These are phyloP conservation scores for Ictalurus punctatus DNA, from an alignment of 2,113 vertebrate species.

Conservation along the genomic window DNA sequence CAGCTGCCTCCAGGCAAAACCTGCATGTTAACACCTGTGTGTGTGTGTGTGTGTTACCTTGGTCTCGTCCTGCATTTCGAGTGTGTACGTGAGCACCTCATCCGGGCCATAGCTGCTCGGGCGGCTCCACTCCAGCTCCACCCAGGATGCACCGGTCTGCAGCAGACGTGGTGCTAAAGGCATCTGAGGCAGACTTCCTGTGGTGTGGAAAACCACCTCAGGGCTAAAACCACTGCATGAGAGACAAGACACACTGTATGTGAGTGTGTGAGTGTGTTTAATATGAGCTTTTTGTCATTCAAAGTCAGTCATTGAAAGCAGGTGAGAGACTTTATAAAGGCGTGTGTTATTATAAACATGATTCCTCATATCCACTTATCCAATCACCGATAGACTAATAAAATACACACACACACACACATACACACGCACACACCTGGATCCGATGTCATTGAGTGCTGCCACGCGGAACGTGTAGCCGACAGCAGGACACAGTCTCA, in stretches of 20 bases:
- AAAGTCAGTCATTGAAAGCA: background rate
- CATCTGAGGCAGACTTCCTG: conserved; percentile 89
- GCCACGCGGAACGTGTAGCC: conserved; percentile 95
- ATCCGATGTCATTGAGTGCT: conserved; percentile 91
- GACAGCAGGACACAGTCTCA: conserved; percentile 88
- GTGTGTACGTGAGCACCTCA: conserved; percentile 87
- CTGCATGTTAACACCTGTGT: background rate
- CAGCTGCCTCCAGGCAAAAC: background rate
- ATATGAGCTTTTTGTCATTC: background rate
- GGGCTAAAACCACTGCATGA: conserved; percentile 86
- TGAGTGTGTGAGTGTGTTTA: background rate
- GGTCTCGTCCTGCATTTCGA: conserved; percentile 96
- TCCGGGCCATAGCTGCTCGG: conserved; percentile 86
- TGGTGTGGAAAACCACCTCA: conserved; percentile 91
- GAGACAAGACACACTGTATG: background rate
- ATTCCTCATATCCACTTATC: background rate
- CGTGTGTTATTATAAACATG: background rate
- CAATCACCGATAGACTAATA: background rate
- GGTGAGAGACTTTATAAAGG: background rate
- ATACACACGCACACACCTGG: conserved; percentile 70
- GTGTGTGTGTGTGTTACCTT: conserved; percentile 69
- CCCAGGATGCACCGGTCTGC: conserved; percentile 89
- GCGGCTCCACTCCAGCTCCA: conserved; percentile 90
- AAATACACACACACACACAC: background rate
- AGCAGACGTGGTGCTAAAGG: conserved; percentile 88